Conservation (phyloP, 2,888 invertebrate species). For the Cephus spinipes region DNA sequence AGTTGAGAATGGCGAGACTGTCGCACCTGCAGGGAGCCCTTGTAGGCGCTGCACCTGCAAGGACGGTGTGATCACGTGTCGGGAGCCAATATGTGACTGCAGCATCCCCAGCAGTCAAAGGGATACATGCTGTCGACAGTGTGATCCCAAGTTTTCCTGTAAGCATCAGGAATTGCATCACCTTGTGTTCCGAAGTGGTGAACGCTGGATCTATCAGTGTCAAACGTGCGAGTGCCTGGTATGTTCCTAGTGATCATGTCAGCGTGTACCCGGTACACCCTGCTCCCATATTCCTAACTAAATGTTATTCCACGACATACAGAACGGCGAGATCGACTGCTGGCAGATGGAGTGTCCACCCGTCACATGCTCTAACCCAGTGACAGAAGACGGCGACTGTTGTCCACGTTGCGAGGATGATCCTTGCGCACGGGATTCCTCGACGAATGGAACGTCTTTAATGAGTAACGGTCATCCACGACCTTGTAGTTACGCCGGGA, state of each 20-base stretch:
- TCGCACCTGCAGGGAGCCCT: conserved; percentile 66
- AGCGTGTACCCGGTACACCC: not conserved
- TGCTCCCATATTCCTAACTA: not conserved
- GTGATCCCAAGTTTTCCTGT: conserved; percentile 80
- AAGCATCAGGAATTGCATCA: conserved; percentile 83
- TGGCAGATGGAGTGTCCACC: conserved; percentile 89
- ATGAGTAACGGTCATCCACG: conserved; percentile 59
- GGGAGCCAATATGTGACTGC: conserved; percentile 79
- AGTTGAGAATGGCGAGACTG: conserved; percentile 71
- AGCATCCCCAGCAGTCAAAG: conserved; percentile 68
- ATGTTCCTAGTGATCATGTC: conserved; percentile 52
- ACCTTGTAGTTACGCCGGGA: conserved; percentile 74
- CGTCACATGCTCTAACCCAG: conserved; percentile 73
- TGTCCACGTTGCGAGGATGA: conserved; percentile 80
- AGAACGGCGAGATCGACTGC: conserved; percentile 90
- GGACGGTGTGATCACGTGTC: conserved; percentile 74
- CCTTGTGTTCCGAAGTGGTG: conserved; percentile 82
- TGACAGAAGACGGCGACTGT: conserved; percentile 76
- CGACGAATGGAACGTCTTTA: conserved; percentile 59
- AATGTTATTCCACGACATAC: conserved; percentile 24
- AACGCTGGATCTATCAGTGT: conserved; percentile 92
- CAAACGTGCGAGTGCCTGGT: conserved; percentile 93
- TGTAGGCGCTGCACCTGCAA: conserved; percentile 70
- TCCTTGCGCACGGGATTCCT: conserved; percentile 64
- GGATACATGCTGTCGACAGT: conserved; percentile 83